Evolutionary conservation across 1,140 invertebrate species (phyloP).

Genomic region (Idris sp.): DNA sequence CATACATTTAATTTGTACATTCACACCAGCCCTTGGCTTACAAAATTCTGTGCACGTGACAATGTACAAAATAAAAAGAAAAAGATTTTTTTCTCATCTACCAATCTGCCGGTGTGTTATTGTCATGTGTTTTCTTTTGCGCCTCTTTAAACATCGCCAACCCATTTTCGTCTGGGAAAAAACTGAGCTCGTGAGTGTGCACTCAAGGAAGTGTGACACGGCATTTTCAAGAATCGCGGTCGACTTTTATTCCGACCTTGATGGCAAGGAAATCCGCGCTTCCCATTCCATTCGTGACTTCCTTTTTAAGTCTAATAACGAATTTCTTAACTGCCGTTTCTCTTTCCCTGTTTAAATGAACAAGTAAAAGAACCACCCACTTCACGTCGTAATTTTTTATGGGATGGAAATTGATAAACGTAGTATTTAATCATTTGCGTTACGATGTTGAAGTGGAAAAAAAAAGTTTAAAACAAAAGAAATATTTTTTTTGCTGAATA

Average conservation of each 20-base stretch:
- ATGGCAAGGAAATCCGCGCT: conserved; percentile 16
- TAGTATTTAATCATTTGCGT: background rate
- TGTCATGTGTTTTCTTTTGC: conserved; percentile 16
- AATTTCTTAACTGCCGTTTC: conserved; percentile 10
- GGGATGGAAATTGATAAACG: conserved; percentile 5
- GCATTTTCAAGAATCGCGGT: conserved; percentile 36
- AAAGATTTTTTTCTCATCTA: no score
- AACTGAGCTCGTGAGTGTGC: conserved; percentile 28
- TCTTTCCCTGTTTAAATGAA: background rate
- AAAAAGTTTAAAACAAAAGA: conserved; percentile 4
- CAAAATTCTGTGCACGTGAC: conserved; percentile 21
- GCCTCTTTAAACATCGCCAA: conserved; percentile 31
- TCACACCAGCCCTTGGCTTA: no score
- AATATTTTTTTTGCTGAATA: background rate
- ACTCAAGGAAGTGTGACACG: conserved; percentile 38
- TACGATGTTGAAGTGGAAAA: background rate
- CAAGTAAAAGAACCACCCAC: conserved; percentile 1
- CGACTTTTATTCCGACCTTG: conserved; percentile 46
- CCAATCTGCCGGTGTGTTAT: conserved; percentile 21
- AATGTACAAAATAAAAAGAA: conserved; percentile 37
- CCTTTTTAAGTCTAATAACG: conserved; percentile 21
- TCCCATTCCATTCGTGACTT: conserved; percentile 2
- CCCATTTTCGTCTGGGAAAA: conserved; percentile 44
- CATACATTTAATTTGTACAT: conserved; percentile 39
- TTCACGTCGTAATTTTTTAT: conserved; percentile 5